These are phyloP conservation scores for Lasiommata megera DNA, from an alignment of 2,888 invertebrate species.

Conservation along the genomic window DNA sequence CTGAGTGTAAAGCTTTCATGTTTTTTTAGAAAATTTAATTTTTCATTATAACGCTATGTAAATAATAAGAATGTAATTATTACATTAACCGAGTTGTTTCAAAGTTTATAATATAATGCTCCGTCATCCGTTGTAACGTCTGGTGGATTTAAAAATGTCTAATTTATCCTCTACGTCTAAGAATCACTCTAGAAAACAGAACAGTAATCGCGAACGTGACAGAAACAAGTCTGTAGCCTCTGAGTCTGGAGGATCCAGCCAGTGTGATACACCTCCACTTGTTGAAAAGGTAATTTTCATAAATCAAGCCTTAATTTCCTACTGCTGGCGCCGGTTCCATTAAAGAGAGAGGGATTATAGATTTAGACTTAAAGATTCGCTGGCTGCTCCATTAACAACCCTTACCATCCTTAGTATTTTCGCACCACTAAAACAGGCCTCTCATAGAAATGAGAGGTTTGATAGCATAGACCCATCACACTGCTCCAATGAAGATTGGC, in stretches of 20 bases:
- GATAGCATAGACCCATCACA: too few relatives aligned
- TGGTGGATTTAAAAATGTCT: slow-evolving; percentile 50
- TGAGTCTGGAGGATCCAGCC: slow-evolving; percentile 75
- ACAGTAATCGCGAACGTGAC: slow-evolving; percentile 64
- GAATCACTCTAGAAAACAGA: slow-evolving; percentile 63
- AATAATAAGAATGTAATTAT: background rate
- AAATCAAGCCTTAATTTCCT: too few relatives aligned
- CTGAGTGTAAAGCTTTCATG: background rate
- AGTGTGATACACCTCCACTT: slow-evolving; percentile 73
- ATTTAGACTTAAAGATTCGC: too few relatives aligned
- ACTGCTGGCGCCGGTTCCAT: too few relatives aligned
- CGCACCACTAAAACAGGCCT: too few relatives aligned
- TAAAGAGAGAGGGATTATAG: too few relatives aligned
- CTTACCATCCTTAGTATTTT: too few relatives aligned
- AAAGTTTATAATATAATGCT: background rate
- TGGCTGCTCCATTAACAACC: too few relatives aligned
- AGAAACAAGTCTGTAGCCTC: slow-evolving; percentile 66
- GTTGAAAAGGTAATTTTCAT: slow-evolving; percentile 59
- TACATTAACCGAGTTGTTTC: background rate
- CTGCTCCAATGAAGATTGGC: too few relatives aligned
- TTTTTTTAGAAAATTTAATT: background rate
- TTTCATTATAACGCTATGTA: background rate
- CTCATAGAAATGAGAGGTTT: too few relatives aligned
- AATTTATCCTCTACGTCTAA: slow-evolving; percentile 56
- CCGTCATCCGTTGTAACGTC: background rate